A percentile compares a stretch with the other conserved stretches of the same genome.
Conservation (phyloP, 2,113 vertebrate species). For the Thalassarche chlororhynchos region DNA sequence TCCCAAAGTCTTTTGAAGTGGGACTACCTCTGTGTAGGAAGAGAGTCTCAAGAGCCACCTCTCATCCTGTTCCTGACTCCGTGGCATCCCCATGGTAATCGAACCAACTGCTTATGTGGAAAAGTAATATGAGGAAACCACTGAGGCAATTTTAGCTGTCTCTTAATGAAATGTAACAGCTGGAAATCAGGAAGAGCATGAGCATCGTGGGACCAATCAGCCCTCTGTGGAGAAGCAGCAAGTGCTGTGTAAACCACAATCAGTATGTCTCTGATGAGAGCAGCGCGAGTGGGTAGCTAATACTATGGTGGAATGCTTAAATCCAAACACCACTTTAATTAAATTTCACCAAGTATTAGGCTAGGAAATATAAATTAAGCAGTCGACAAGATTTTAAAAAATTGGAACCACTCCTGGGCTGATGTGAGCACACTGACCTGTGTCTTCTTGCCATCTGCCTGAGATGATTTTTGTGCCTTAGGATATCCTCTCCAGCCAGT, state of each 20-base stretch:
- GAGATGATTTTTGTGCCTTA: not conserved
- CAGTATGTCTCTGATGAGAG: not conserved
- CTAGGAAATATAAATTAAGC: not conserved
- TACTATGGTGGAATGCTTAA: not conserved
- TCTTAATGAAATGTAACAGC: constrained; percentile 53
- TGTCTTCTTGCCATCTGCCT: not conserved
- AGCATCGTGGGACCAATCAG: constrained; percentile 47
- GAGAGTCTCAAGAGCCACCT: not conserved
- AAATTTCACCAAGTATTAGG: not conserved
- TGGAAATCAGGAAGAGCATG: constrained; percentile 46
- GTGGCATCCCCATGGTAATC: not conserved
- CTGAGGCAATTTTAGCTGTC: constrained; percentile 26
- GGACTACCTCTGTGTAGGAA: not conserved
- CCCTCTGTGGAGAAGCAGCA: constrained; percentile 42
- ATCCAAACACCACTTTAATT: constrained; percentile 30
- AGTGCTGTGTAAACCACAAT: not conserved
- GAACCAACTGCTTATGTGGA: not conserved
- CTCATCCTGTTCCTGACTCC: not conserved
- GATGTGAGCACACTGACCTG: not conserved
- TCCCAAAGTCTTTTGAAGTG: constrained; percentile 2
- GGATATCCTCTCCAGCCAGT: not conserved
- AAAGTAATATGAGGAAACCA: constrained; percentile 40
- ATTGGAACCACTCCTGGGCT: not conserved
- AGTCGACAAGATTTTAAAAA: not conserved
- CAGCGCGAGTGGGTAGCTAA: not conserved